A percentile compares a stretch with the other conserved stretches of the same genome.
Evolutionary conservation across 1,140 invertebrate genomes (phyloP).

Genomic region (Bombus turneri): DNA sequence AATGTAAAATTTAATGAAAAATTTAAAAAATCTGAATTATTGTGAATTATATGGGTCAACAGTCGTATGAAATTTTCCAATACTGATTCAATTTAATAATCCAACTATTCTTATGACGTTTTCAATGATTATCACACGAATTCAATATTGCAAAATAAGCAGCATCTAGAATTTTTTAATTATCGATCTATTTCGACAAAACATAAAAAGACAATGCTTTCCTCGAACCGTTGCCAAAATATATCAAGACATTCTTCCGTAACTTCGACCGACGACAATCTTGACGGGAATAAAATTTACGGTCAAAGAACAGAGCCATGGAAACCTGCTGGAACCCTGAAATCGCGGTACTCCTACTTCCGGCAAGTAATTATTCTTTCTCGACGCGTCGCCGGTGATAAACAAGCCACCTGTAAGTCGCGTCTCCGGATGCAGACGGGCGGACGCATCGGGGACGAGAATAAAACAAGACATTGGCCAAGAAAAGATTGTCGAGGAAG

Average conservation of each 20-base stretch:
- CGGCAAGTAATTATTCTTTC: conserved; percentile 55
- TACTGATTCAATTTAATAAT: no score
- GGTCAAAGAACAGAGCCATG: not conserved
- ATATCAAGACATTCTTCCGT: not conserved
- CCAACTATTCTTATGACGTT: rapidly evolving
- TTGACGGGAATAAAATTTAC: not conserved
- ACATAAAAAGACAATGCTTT: not conserved
- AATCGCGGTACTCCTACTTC: conserved; percentile 8
- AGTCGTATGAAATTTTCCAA: no score
- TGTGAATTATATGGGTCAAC: no score
- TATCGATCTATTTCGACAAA: not conserved
- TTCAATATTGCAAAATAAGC: not conserved
- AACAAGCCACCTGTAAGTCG: conserved; percentile 55
- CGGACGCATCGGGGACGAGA: conserved; percentile 5
- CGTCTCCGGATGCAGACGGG: not conserved
- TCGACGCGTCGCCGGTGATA: conserved; percentile 43
- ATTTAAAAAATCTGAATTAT: no score
- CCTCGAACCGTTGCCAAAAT: not conserved
- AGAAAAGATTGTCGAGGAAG: conserved; percentile 5
- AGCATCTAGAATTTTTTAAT: not conserved
- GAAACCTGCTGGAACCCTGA: not conserved
- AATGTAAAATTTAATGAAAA: no score
- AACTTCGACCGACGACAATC: not conserved
- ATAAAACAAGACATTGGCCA: conserved; percentile 30
- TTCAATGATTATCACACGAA: not conserved